A percentile compares a stretch with the other conserved stretches of the same genome.
These are phyloP conservation scores for Engystomops pustulosus DNA, from an alignment of 2,113 vertebrate species.

Conservation along the genomic window DNA sequence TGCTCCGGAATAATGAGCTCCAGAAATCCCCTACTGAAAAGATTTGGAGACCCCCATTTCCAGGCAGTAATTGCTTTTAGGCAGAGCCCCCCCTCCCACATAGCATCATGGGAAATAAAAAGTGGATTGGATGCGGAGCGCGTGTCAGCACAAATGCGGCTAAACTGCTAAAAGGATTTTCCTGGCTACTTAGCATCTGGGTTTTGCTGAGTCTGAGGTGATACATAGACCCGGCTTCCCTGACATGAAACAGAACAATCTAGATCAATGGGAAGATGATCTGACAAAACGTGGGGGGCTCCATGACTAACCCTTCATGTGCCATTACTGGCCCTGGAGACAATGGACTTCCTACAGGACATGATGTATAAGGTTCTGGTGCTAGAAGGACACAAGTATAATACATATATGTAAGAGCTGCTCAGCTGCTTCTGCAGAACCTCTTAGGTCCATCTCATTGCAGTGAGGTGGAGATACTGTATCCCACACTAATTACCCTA, in stretches of 20 bases:
- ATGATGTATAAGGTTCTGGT: too few relatives aligned
- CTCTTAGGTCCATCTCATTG: too few relatives aligned
- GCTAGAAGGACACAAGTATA: too few relatives aligned
- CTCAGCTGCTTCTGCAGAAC: neutral
- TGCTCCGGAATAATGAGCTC: neutral
- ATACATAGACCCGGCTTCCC: conserved; percentile 29
- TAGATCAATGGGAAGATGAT: conserved; percentile 20
- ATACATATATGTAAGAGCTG: neutral
- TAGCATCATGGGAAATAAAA: conserved; percentile 2
- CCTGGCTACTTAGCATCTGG: conserved; percentile 31
- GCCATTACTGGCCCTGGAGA: too few relatives aligned
- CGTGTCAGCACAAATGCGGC: conserved; percentile 50
- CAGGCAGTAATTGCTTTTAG: conserved; percentile 19
- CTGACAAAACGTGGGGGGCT: neutral
- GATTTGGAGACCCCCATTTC: neutral
- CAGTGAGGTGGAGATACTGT: too few relatives aligned
- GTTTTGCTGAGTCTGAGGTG: conserved; percentile 40
- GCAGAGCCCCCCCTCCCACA: conserved; percentile 36
- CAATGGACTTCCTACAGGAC: too few relatives aligned
- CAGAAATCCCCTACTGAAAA: conserved; percentile 18
- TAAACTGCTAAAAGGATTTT: too few relatives aligned
- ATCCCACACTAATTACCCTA: too few relatives aligned
- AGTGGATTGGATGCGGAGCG: neutral
- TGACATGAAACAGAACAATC: conserved; percentile 14
- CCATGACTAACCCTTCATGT: neutral